Evolutionary conservation across 2,113 vertebrate species (phyloP), one percentile per base, ranked within the genome.

Genomic region (Cyrtonyx montezumae): DNA sequence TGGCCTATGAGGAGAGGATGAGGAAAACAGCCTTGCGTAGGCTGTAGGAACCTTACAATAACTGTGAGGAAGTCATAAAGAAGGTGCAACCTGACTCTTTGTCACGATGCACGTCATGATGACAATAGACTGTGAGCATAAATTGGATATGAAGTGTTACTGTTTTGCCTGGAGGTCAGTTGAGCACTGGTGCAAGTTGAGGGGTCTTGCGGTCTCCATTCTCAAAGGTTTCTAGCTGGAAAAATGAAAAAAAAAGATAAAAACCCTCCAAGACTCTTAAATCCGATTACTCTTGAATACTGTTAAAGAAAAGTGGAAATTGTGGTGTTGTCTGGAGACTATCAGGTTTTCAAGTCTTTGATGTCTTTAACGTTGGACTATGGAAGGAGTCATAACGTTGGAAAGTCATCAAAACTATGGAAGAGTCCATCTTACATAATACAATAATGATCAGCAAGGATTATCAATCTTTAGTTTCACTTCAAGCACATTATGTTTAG

Each of bases 111-210:
- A 15, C 45, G 28, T 5, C 66, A 73, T 42, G 20, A 63, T 36
- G 59, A 13, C 11, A 34, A 4, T 1, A 2, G 30, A 32, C 34
- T 23, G 2, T 9, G 14, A 11, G 4, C 7, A n/a, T 6, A 40
- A 18, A 4, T 9, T 87, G 53, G 36, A 21, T 51, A 7, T 45
- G 10, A n/a, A 32, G 8, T 70, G 5, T n/a, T 6, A 4, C 1
- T 5, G 55, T 65, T 80, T 69, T 18, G 30, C 23, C 6, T 17
- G 12, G 13, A 74, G 11, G 4, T 22, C 3, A 17, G 3, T 2
- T 55, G 16, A 79, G 1, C 18, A 13, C 0, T 32, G 43, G 25
- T 53, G 7, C 19, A 16, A 65, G 1, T 26, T 73, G 42, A 42
- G 48, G 48, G 3, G 10, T 8, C 18, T 8, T 46, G 3, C 8